Percentiles rank a stretch among this genome's conserved stretches.
phyloP scores from a whole-genome alignment of 2,797 vertebrate species.

The Mycteria americana region DNA sequence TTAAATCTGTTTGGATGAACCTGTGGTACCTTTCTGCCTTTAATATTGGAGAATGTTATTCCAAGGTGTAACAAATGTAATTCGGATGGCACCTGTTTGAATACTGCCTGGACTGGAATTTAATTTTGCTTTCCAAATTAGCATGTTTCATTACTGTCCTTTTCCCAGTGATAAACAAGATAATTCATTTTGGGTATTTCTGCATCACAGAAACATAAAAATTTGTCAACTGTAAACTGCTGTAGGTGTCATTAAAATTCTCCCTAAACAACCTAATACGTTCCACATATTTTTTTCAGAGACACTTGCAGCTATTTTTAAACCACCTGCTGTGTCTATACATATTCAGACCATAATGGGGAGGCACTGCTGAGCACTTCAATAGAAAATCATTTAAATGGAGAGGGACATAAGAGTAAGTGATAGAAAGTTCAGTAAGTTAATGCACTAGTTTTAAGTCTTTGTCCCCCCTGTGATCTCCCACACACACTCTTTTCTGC shows the following conservation, averaged over 20 bases:
- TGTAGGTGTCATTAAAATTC: constrained; percentile 73
- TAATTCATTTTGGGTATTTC: constrained; percentile 71
- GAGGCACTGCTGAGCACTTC: constrained; percentile 66
- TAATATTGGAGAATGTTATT: constrained; percentile 42
- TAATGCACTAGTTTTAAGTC: constrained; percentile 7
- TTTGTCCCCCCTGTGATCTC: neutral
- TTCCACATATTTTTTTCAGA: constrained; percentile 41
- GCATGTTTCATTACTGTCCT: constrained; percentile 54
- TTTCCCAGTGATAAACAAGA: constrained; percentile 70
- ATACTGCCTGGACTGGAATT: constrained; percentile 59
- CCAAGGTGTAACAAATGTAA: constrained; percentile 50
- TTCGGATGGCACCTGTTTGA: constrained; percentile 53
- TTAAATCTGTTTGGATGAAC: neutral
- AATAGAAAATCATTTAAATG: constrained; percentile 65
- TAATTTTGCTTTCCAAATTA: constrained; percentile 70
- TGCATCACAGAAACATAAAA: constrained; percentile 62
- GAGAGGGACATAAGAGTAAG: constrained; percentile 17
- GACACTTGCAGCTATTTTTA: constrained; percentile 66
- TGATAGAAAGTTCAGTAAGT: constrained; percentile 31
- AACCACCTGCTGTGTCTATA: constrained; percentile 74
- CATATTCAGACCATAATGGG: constrained; percentile 76
- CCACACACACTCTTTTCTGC: neutral
- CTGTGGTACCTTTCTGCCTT: neutral
- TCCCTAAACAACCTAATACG: constrained; percentile 64
- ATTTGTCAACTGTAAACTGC: constrained; percentile 73